A percentile compares a stretch with the other conserved stretches of the same genome.
These are phyloP conservation scores for Zaprionus kolodkinae DNA, from an alignment of 1,140 invertebrate genomes.

Conservation along the genomic window DNA sequence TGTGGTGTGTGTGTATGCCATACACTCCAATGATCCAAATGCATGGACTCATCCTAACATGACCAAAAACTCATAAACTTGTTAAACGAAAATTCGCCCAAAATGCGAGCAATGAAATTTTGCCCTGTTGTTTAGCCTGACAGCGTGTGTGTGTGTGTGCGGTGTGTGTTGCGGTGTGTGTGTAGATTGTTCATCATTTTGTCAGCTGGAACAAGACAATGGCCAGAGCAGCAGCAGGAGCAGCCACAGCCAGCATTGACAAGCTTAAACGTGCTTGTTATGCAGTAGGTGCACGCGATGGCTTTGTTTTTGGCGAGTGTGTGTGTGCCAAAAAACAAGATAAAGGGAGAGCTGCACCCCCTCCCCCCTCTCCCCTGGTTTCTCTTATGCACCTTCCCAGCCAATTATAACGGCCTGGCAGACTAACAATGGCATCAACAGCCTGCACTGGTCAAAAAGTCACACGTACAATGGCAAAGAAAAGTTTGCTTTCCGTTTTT, in stretches of 20 bases:
- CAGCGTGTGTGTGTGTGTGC: conserved; percentile 19
- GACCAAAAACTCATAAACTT: conserved; percentile 65
- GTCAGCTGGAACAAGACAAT: conserved; percentile 34
- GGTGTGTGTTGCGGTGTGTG: conserved; percentile 24
- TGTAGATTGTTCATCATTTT: conserved; percentile 65
- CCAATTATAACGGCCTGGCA: conserved; percentile 55
- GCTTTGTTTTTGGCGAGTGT: conserved; percentile 22
- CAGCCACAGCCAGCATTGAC: conserved; percentile 41
- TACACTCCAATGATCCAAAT: conserved; percentile 59
- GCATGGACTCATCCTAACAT: conserved; percentile 40
- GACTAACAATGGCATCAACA: conserved; percentile 24
- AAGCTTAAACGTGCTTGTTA: conserved; percentile 61
- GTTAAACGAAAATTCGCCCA: conserved; percentile 65
- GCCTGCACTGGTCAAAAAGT: conserved; percentile 33
- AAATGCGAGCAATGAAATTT: conserved; percentile 43
- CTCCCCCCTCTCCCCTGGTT: too few relatives aligned
- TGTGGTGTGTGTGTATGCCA: neutral
- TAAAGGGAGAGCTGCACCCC: neutral
- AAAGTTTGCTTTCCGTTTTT: conserved; percentile 5
- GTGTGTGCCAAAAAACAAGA: neutral
- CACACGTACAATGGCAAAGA: conserved; percentile 12
- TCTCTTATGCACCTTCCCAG: conserved; percentile 10
- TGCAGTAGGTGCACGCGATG: conserved; percentile 12
- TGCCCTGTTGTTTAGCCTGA: conserved; percentile 1
- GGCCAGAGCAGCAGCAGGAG: conserved; percentile 14